phyloP scores from a whole-genome alignment of 2,113 vertebrate species.

The Polyodon spathula region DNA sequence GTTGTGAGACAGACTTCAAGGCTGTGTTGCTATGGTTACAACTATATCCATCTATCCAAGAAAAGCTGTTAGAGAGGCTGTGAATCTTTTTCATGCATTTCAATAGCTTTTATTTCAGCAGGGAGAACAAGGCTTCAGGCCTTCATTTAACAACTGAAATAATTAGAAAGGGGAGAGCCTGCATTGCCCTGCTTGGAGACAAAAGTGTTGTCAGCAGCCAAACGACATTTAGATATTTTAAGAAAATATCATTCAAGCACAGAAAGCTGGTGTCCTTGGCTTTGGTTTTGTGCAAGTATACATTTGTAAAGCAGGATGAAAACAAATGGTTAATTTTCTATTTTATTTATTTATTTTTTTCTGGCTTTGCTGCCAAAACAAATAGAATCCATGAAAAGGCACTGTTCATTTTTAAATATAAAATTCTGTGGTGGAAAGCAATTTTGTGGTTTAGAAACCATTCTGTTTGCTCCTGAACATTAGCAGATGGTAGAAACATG shows the following conservation, averaged over 20 bases:
- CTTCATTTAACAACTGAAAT: constrained; percentile 4
- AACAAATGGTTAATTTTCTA: constrained; percentile 13
- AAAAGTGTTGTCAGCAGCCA: neutral
- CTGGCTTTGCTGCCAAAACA: constrained; percentile 38
- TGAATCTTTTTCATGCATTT: constrained; percentile 7
- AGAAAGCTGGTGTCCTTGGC: no score
- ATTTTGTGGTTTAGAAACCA: neutral
- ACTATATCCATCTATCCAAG: constrained; percentile 33
- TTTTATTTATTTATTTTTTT: neutral
- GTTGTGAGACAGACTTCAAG: constrained; percentile 14
- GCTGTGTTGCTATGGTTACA: constrained; percentile 38
- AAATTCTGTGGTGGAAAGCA: neutral
- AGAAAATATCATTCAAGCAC: no score
- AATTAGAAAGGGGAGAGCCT: neutral
- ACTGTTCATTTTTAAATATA: constrained; percentile 17
- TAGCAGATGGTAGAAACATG: neutral
- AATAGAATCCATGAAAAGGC: constrained; percentile 42
- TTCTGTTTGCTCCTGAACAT: neutral
- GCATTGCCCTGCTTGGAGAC: neutral
- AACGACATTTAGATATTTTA: neutral
- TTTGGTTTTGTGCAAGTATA: neutral
- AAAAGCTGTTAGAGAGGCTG: constrained; percentile 25
- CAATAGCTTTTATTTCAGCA: constrained; percentile 6
- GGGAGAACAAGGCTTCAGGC: constrained; percentile 1
- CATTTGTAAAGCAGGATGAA: constrained; percentile 11